phyloP scores from a whole-genome alignment of 37 sponge, comb jelly and placozoan species.

The Beroe forskalii region DNA sequence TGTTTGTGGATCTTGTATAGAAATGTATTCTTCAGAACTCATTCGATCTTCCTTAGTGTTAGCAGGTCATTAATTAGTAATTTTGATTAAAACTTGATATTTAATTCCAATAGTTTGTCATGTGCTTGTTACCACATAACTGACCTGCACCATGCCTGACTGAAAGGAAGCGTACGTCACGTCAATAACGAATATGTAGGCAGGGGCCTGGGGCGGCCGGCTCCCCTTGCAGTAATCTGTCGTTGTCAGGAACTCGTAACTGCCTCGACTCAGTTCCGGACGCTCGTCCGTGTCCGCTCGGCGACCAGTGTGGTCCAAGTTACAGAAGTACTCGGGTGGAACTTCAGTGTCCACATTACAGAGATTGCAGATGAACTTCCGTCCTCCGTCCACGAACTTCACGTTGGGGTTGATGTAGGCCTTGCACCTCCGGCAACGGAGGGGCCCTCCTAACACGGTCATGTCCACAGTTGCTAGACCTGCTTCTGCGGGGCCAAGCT shows the following conservation, averaged over 20 bases:
- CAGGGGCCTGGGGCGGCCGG: constrained; percentile 76
- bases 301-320: constrained; percentile 88
- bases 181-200: constrained; percentile 92
- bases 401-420: constrained; percentile 95
- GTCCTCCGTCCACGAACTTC: constrained; percentile 89
- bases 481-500: constrained; percentile 37
- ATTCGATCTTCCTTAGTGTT: too few species aligned
- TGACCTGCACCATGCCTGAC: constrained; percentile 69
- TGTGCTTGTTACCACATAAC: too few species aligned
- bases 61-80: too few species aligned
- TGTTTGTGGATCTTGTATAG: too few species aligned
- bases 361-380: constrained; percentile 81
- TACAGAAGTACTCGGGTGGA: constrained; percentile 87
- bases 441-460: constrained; percentile 76
- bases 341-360: constrained; percentile 90
- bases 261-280: constrained; percentile 87
- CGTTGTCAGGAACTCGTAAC: constrained; percentile 86
- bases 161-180: constrained; percentile 74
- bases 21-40: too few species aligned
- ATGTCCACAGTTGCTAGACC: constrained; percentile 35
- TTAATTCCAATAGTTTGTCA: too few species aligned
- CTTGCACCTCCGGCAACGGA: constrained; percentile 92
- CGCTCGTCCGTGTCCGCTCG: constrained; percentile 78
- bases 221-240: constrained; percentile 96
- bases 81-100: too few species aligned